Evolutionary conservation across 2,888 invertebrate species (phyloP).

Genomic region (Aporophyla nigra): DNA sequence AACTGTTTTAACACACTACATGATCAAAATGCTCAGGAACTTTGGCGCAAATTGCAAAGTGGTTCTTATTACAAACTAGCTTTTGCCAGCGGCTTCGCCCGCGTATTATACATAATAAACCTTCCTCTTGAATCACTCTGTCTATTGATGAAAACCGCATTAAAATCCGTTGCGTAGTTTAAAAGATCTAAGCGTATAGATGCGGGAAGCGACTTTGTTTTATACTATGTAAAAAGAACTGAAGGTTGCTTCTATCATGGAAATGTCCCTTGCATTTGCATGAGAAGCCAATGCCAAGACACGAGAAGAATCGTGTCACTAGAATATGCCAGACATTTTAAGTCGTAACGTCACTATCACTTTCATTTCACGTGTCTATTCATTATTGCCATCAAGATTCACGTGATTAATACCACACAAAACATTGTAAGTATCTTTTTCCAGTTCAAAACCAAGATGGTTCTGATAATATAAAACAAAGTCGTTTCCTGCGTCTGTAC

Average conservation of each 20-base stretch:
- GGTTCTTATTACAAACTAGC: constrained; percentile 25
- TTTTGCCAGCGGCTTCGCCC: too few relatives aligned
- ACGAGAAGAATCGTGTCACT: constrained; percentile 3
- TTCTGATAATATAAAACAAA: too few relatives aligned
- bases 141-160: too few relatives aligned
- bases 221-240: too few relatives aligned
- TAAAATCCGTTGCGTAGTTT: too few relatives aligned
- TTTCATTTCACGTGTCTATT: constrained; percentile 12
- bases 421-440: background rate
- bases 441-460: background rate
- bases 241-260: background rate
- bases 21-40: background rate
- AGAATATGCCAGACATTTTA: constrained; percentile 10
- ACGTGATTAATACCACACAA: constrained; percentile 7
- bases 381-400: constrained; percentile 8
- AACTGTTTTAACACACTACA: background rate
- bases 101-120: too few relatives aligned
- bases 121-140: too few relatives aligned
- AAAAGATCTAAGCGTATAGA: too few relatives aligned
- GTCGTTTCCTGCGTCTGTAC: too few relatives aligned
- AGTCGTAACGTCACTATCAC: background rate
- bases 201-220: too few relatives aligned
- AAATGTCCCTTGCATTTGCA: background rate
- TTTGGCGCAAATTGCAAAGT: constrained; percentile 21
- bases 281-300: background rate